Evolutionary conservation across 2,113 vertebrate species (phyloP).

Genomic region (Agelaius tricolor): DNA sequence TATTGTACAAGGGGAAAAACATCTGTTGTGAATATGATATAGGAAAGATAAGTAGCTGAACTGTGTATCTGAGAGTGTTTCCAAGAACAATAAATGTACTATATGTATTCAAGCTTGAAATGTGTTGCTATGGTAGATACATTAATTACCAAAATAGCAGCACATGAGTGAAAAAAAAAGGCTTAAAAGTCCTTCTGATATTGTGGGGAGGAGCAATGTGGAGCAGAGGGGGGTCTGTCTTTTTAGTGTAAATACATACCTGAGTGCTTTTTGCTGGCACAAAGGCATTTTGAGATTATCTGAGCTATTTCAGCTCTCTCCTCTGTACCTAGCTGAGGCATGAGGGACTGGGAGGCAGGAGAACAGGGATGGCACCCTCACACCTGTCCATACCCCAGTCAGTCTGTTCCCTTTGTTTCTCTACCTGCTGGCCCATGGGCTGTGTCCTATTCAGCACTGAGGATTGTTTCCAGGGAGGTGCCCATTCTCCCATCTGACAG

Average conservation of each 20-base stretch:
- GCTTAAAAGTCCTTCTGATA: background rate
- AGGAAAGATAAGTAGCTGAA: background rate
- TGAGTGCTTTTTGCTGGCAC: background rate
- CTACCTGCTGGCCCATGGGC: background rate
- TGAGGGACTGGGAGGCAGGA: background rate
- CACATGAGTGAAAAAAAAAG: background rate
- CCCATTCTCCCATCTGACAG: background rate
- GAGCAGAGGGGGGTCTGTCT: fast-evolving
- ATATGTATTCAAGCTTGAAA: background rate
- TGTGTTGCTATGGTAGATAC: background rate
- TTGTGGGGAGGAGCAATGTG: fast-evolving
- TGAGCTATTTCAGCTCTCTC: background rate
- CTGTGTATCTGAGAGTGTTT: background rate
- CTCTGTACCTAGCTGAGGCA: background rate
- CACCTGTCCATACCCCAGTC: fast-evolving
- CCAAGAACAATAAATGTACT: background rate
- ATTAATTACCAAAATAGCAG: constrained; percentile 19
- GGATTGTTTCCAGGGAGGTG: background rate
- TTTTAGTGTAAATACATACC: background rate
- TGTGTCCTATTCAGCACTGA: background rate
- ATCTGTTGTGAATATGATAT: background rate
- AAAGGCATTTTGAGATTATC: background rate
- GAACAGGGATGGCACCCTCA: background rate
- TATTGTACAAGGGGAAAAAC: background rate
- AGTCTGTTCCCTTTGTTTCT: background rate